Base-by-base conservation (phyloP, 2,113 vertebrate genomes). In the Capricornis sumatraensis region DNA sequence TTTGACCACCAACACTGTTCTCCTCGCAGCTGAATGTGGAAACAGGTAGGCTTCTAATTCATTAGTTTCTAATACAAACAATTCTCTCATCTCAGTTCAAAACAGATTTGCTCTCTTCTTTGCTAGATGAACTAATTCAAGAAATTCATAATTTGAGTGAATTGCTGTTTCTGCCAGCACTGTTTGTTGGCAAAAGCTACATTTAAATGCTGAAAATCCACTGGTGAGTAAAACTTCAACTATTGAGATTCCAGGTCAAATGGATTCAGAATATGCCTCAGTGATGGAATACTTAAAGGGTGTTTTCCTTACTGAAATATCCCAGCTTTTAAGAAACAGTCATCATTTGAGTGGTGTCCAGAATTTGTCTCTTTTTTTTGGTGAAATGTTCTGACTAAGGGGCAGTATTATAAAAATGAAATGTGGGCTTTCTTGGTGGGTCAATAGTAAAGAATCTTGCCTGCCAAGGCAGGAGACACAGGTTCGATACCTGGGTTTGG, bases 311-410 rank as follows among this genome's bases (percentile, higher is more conserved):
- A 4, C 2, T 4, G 23, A 89, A 92, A 43, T 12, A 28, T 2
- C 45, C 10, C 8, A 33, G 4, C 36, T 45, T 76, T 30, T 60
- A 53, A 30, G 30, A 45, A 91, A 87, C 8, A 6, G 9, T 16
- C 1, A 40, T 19, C 4, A 6, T 36, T 76, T 57, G 33, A 8
- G 33, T 0, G 2, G n/a, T 4, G 3, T 7, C 5, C 55, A 2
- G 17, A 25, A 21, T 52, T 58, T 52, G 7, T 28, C 40, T 36
- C 76, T 64, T 81, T 33, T n/a, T 67, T 19, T 67, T 62, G 33
- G 58, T 28, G 30, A 40, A 30, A 47, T 2, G 2, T 10, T 78
- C 86, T 43, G 11, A 30, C 36, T 45, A 9, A 87, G 11, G 12
- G 58, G 53, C 12, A 15, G 58, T 30, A 10, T 25, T 17, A 30